These are phyloP conservation scores for Drosophila triauraria DNA, from an alignment of 1,140 invertebrate genomes.

Conservation along the genomic window DNA sequence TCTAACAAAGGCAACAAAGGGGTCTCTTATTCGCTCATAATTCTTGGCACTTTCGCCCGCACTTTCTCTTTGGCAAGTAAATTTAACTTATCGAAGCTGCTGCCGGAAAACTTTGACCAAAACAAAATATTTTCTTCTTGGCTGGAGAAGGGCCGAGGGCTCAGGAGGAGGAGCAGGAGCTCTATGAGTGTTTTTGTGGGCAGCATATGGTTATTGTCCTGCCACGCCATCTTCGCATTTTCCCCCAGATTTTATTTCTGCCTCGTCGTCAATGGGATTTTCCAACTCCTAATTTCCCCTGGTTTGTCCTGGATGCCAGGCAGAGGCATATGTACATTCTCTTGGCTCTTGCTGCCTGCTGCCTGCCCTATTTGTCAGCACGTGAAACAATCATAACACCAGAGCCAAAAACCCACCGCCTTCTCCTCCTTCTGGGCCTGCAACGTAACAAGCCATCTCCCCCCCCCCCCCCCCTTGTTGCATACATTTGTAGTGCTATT, in stretches of 20 bases:
- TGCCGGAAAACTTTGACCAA: neutral
- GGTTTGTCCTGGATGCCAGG: slow-evolving; percentile 23
- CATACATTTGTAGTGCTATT: slow-evolving; percentile 79
- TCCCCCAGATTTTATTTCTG: neutral
- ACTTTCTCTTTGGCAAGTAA: slow-evolving; percentile 3
- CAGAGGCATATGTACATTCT: slow-evolving; percentile 28
- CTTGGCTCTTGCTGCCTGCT: neutral
- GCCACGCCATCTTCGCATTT: slow-evolving; percentile 2
- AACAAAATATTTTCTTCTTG: slow-evolving; percentile 16
- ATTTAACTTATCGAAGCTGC: slow-evolving; percentile 10
- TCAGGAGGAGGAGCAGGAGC: neutral
- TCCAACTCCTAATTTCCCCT: slow-evolving; percentile 5
- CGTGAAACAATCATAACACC: slow-evolving; percentile 80
- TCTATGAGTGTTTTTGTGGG: slow-evolving; percentile 7
- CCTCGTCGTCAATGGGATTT: slow-evolving; percentile 3
- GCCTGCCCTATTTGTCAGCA: slow-evolving; percentile 74
- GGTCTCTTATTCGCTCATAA: neutral
- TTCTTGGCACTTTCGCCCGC: slow-evolving; percentile 1
- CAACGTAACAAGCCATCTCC: slow-evolving; percentile 49
- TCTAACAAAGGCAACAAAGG: too few relatives aligned
- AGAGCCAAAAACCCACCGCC: slow-evolving; percentile 17
- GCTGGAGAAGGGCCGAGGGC: neutral
- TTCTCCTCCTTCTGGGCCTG: slow-evolving; percentile 24
- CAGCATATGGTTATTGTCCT: slow-evolving; percentile 40
- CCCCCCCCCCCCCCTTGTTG: slow-evolving; percentile 35